Evolutionary conservation across 2,113 vertebrate species (phyloP), one percentile per base, ranked within the genome.

Genomic region (Hemichromis elongatus): DNA sequence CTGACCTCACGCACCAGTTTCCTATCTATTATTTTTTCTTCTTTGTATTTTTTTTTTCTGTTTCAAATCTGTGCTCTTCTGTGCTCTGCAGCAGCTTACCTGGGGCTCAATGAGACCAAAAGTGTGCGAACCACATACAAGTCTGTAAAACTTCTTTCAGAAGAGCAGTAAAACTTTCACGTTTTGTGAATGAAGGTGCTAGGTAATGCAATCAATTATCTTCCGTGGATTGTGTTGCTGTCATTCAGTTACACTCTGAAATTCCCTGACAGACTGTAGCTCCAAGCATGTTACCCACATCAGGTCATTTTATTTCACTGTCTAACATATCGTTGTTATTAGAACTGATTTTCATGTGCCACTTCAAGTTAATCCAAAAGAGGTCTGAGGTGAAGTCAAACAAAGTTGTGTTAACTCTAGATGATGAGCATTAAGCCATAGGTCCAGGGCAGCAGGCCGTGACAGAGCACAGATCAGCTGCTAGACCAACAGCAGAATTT

Each of bases 381-480:
- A 52, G 52, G 18, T 75, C 45, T 75, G 70, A 75, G 26, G 42
- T 50, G 42, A 52, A 75, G n/a, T 75, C 45, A 28, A 75, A 30
- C 26, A 52, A 50, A 75, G 24, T 33, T 10, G 11, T 4, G 18
- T 75, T 52, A 52, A 75, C 42, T 33, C 21, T 28, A 21, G 37
- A 12, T 56, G 40, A 78, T 79, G 57, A 50, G 55, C 28, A 50
- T 21, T 37, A 57, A 24, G 26, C 80, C 57, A 66, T 21, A 55
- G 45, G 63, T 30, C 57, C 24, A 2, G 78, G 79, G 61, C 52
- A 80, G n/a, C 5, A 24, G 53, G 66, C 24, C 33, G 0, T 82
- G 83, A 93, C 73, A 73, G 88, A 92, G 88, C 91, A 88, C 96
- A 96, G 96, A 97, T 97, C 96, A 97, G 97, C 97, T 94, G 95